These are phyloP conservation scores for Drosophila mimetica DNA, from an alignment of 2,888 invertebrate genomes.

Conservation along the genomic window DNA sequence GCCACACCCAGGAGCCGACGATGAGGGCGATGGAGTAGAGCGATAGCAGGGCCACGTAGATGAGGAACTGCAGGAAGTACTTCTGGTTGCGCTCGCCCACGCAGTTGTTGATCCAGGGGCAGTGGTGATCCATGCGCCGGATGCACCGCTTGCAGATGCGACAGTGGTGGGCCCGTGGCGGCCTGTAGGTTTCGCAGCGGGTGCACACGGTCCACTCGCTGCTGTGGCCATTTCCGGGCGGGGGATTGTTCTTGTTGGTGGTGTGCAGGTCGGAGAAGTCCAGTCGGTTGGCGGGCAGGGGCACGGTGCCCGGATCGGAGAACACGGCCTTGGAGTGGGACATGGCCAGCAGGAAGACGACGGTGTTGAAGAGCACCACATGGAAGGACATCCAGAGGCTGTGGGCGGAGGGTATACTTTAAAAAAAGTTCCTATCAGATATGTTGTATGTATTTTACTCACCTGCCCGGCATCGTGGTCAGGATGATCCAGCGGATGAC, in stretches of 20 bases:
- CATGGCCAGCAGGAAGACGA: conserved; percentile 90
- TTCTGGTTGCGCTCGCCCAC: conserved; percentile 96
- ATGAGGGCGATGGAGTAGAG: conserved; percentile 89
- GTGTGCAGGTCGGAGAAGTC: conserved; percentile 93
- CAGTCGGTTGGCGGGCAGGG: conserved; percentile 89
- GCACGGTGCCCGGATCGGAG: conserved; percentile 95
- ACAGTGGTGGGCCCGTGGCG: conserved; percentile 94
- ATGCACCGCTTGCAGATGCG: conserved; percentile 94
- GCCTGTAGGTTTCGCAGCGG: conserved; percentile 92
- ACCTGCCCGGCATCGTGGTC: conserved; percentile 93
- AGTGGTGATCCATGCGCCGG: conserved; percentile 87
- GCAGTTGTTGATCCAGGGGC: conserved; percentile 97
- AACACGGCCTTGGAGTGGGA: conserved; percentile 93
- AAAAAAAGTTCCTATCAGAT: too few species aligned
- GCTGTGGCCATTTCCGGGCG: conserved; percentile 85
- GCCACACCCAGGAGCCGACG: conserved; percentile 89
- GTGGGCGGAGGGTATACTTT: background rate
- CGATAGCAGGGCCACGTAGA: conserved; percentile 90
- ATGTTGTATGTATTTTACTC: conserved; percentile 7
- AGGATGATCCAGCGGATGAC: conserved; percentile 92
- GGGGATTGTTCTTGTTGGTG: conserved; percentile 85
- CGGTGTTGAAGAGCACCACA: conserved; percentile 91
- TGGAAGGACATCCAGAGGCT: conserved; percentile 91
- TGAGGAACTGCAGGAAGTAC: conserved; percentile 94
- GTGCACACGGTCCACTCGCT: conserved; percentile 90